Evolutionary conservation across 2,888 invertebrate genomes (phyloP), one percentile per base, ranked within the genome.

Genomic region (Selenia dentaria): DNA sequence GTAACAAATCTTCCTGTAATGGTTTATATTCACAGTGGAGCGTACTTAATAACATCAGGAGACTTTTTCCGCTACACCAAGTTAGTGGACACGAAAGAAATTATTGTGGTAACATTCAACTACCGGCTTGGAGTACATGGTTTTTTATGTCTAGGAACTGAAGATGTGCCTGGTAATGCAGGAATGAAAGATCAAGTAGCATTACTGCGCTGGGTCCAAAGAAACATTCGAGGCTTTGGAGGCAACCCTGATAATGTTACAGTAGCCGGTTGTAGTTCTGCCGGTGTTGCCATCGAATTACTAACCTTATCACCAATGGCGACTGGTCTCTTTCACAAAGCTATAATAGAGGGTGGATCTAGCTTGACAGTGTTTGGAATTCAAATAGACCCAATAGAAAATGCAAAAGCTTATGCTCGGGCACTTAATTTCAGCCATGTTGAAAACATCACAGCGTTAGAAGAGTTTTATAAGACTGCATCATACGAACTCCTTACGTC

Each of bases 71-170:
- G 32, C n/a, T 39, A 12, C 10, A 35, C 44, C 1, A 28, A 24
- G 5, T 25, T 52, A 13, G 38, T 41, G 2, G 24, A 37, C 3
- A 39, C 35, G n/a, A 54, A 53, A 28, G 52, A 50, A 26, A 25
- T 57, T 2, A 47, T 64, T 1, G 51, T 46, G 1, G 54, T 62
- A 1, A 54, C 50, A 6, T 59, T 63, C 27, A 61, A 63, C 20
- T 57, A 63, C 13, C 51, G 63, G 1, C 48, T 64, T 1, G 58
- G 60, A 1, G 32, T 42, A 2, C 49, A 56, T 2, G 62, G 64
- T 0, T 62, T 62, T 18, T 35, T 64, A 3, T 62, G 60, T n/a
- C 35, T 64, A 4, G 60, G 64, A 1, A 62, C 64, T 4, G 42
- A 54, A 36, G 47, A 45, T 16, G 51, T 46, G 1, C 64, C 64